These are phyloP conservation scores for Metacarcinus magister DNA, from an alignment of 2,888 invertebrate genomes.

Conservation along the genomic window DNA sequence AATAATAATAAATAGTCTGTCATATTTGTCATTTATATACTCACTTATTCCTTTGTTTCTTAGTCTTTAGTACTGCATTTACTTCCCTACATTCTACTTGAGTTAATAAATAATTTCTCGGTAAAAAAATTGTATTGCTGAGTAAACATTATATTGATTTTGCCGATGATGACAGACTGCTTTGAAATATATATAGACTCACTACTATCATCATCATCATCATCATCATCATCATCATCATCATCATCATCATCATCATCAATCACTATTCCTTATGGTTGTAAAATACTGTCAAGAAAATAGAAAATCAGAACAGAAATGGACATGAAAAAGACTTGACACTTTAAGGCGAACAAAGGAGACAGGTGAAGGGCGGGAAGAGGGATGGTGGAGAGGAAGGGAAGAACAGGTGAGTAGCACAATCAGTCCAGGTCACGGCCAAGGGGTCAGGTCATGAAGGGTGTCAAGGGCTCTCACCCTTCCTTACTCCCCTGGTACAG, in stretches of 20 bases:
- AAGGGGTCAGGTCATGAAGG: constrained; percentile 22
- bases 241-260: background rate
- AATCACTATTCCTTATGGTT: background rate
- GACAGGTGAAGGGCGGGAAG: background rate
- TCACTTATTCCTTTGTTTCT: background rate
- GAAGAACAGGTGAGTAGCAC: constrained; percentile 5
- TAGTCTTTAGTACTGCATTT: background rate
- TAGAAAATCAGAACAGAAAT: background rate
- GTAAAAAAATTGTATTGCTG: background rate
- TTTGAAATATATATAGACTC: too few relatives aligned
- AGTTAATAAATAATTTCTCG: background rate
- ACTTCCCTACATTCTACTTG: background rate
- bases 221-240: background rate
- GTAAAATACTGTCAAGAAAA: background rate
- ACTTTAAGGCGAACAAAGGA: background rate
- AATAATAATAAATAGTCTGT: too few relatives aligned
- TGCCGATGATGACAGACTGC: background rate
- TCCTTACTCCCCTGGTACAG: background rate
- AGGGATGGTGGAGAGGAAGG: background rate
- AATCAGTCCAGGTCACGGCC: constrained; percentile 39
- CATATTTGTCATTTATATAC: background rate
- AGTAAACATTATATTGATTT: background rate
- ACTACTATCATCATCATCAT: background rate
- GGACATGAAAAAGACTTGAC: background rate
- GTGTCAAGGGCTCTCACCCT: background rate